These are phyloP conservation scores for Octonoba sinensis DNA, from an alignment of 2,888 invertebrate genomes.

Conservation along the genomic window DNA sequence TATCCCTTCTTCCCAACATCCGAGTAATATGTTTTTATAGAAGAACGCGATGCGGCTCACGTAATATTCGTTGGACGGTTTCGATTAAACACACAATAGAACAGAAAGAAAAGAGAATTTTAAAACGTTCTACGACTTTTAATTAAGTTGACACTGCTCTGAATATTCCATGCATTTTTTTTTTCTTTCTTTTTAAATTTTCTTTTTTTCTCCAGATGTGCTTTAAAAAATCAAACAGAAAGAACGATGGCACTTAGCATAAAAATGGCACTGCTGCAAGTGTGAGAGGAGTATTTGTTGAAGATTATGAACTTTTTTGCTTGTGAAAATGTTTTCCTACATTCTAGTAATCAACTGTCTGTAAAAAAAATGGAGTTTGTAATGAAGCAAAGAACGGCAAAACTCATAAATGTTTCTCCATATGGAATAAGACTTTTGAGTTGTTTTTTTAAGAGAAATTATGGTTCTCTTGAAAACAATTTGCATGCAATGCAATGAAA, in stretches of 20 bases:
- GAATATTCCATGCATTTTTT: conserved; percentile 19
- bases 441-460: too few species aligned
- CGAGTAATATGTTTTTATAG: conserved; percentile 6
- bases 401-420: too few species aligned
- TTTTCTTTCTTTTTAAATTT: background rate
- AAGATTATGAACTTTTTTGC: conserved; percentile 30
- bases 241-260: conserved; percentile 31
- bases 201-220: conserved; percentile 1
- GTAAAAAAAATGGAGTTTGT: too few species aligned
- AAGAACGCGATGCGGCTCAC: conserved; percentile 38
- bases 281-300: conserved; percentile 45
- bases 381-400: too few species aligned
- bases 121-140: conserved; percentile 58
- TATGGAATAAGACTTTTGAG: too few species aligned
- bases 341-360: too few species aligned
- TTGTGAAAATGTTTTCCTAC: too few species aligned
- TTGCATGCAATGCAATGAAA: too few species aligned
- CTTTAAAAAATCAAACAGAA: conserved; percentile 18
- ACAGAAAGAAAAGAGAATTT: conserved; percentile 33
- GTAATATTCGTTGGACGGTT: conserved; percentile 52
- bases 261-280: conserved; percentile 24
- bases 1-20: conserved; percentile 18
- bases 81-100: conserved; percentile 54
- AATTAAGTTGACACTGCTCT: conserved; percentile 55
- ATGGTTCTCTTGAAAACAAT: too few species aligned